These are phyloP conservation scores for Leucoma salicis DNA, from an alignment of 2,888 invertebrate species.

Conservation along the genomic window DNA sequence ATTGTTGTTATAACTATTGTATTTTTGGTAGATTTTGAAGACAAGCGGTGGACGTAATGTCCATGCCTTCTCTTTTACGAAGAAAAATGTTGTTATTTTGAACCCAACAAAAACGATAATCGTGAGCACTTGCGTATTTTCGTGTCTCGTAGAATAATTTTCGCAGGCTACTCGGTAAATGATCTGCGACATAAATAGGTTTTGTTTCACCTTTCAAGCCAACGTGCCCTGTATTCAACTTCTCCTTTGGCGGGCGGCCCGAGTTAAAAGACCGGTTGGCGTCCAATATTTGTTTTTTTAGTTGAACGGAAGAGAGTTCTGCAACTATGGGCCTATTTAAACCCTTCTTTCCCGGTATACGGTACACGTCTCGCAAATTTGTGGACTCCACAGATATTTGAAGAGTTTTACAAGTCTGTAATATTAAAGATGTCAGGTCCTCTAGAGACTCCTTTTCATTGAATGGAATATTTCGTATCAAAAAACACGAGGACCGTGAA, in stretches of 20 bases:
- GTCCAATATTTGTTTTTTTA: background rate
- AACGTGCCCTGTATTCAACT: background rate
- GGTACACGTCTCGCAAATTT: conserved; percentile 1
- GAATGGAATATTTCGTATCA: background rate
- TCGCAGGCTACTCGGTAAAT: background rate
- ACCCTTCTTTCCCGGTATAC: background rate
- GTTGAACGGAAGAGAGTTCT: background rate
- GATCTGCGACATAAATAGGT: conserved; percentile 3
- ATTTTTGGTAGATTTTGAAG: background rate
- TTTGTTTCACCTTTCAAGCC: background rate
- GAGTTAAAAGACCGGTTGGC: background rate
- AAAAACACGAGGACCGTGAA: background rate
- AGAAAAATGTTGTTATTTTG: conserved; percentile 2
- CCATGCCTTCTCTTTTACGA: background rate
- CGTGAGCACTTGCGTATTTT: background rate
- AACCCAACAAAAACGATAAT: background rate
- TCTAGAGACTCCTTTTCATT: background rate
- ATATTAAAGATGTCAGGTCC: background rate
- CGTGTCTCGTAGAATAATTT: conserved; percentile 2
- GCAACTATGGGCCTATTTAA: background rate
- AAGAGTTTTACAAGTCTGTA: background rate
- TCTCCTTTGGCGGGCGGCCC: background rate
- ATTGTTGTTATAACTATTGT: background rate
- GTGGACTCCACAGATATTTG: background rate
- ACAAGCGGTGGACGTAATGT: background rate